A percentile compares a stretch with the other conserved stretches of the same genome.
phyloP scores from a whole-genome alignment of 2,888 invertebrate genomes.

The Zootermopsis nevadensis region DNA sequence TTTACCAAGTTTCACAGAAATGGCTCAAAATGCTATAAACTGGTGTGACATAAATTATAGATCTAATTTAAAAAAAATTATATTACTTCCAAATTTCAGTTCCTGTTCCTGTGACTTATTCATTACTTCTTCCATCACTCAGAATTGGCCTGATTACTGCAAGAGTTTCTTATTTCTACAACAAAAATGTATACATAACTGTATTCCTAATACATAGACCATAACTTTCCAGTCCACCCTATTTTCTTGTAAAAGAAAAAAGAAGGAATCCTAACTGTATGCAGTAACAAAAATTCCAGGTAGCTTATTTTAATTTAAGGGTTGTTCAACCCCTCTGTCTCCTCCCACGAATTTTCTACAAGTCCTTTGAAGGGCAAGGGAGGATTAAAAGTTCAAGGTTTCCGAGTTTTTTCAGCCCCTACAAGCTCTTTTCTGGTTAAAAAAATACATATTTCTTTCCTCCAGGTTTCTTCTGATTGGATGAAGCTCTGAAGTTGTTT shows the following conservation, averaged over 20 bases:
- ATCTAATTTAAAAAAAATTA: too few relatives aligned
- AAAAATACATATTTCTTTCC: neutral
- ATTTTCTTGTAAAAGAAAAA: neutral
- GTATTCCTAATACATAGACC: neutral
- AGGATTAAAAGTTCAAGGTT: neutral
- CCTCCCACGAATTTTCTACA: neutral
- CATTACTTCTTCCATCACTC: too few relatives aligned
- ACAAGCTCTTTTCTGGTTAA: neutral
- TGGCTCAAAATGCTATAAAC: too few relatives aligned
- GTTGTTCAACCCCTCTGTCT: neutral
- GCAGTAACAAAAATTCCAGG: neutral
- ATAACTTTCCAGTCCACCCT: neutral
- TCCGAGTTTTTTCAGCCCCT: neutral
- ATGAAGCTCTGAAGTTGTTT: neutral
- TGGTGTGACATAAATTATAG: too few relatives aligned
- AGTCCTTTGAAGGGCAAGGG: neutral
- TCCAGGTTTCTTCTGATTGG: neutral
- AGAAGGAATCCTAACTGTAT: neutral
- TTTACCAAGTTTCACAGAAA: too few relatives aligned
- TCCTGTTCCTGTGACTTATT: too few relatives aligned
- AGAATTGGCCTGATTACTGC: too few relatives aligned
- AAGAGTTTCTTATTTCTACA: too few relatives aligned
- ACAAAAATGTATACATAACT: neutral
- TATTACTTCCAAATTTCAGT: too few relatives aligned
- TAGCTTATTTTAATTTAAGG: neutral